phyloP scores from a whole-genome alignment of 1,140 invertebrate genomes.

The Stenopsyche tienmushanensis region DNA sequence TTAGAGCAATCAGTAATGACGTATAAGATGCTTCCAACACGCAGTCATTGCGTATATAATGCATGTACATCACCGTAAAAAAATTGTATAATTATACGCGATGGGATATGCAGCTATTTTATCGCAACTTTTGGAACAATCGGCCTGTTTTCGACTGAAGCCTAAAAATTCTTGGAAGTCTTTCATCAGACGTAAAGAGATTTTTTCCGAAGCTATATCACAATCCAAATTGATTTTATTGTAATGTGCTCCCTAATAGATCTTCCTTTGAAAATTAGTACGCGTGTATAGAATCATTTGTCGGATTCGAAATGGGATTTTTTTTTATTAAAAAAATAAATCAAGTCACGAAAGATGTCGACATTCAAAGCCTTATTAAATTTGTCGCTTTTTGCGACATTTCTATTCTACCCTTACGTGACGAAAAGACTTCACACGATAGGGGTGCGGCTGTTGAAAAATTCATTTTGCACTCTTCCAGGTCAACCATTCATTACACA shows the following conservation, averaged over 20 bases:
- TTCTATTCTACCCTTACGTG: neutral
- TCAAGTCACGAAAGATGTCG: neutral
- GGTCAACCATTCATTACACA: too few relatives aligned
- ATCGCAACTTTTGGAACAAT: neutral
- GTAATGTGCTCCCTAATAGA: neutral
- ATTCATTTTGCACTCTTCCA: constrained; percentile 13
- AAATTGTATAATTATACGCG: neutral
- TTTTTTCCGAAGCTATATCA: neutral
- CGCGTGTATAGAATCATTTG: too few relatives aligned
- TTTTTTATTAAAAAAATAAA: neutral
- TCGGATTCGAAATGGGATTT: neutral
- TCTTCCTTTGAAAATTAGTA: neutral
- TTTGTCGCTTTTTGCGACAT: neutral
- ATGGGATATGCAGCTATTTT: neutral
- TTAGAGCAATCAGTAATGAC: neutral
- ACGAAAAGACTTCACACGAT: constrained; percentile 2
- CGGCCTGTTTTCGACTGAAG: neutral
- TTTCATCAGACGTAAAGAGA: neutral
- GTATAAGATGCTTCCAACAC: neutral
- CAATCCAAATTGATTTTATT: neutral
- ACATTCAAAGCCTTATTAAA: neutral
- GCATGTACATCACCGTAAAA: neutral
- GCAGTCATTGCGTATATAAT: neutral
- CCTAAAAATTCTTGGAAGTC: neutral
- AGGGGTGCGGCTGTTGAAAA: constrained; percentile 9